Percentiles rank a stretch among this genome's conserved stretches.
Evolutionary conservation across 2,113 vertebrate species (phyloP).

Genomic region (Chlorodrepanis virens): DNA sequence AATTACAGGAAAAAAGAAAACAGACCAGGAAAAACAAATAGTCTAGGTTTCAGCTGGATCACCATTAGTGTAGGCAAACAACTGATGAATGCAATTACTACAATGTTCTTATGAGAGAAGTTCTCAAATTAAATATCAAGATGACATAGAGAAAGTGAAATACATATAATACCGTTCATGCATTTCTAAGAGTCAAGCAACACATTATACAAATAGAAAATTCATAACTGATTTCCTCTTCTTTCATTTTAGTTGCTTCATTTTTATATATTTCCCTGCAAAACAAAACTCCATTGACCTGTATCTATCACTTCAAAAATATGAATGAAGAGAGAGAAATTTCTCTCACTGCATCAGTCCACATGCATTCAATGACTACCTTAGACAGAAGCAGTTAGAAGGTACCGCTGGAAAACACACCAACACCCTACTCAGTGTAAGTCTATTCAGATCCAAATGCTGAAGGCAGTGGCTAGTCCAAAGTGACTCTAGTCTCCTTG

Average conservation of each 20-base stretch:
- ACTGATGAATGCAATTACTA: neutral
- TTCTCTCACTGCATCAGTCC: neutral
- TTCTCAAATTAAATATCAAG: neutral
- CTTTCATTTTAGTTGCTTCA: neutral
- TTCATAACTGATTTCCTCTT: neutral
- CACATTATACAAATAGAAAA: neutral
- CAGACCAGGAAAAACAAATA: neutral
- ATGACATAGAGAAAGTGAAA: neutral
- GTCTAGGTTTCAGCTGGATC: neutral
- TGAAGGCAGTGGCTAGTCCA: rapidly evolving
- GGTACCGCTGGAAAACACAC: neutral
- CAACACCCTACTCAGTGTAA: neutral
- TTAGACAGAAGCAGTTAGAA: neutral
- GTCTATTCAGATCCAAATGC: neutral
- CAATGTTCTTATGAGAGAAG: neutral
- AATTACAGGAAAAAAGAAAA: neutral
- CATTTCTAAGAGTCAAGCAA: neutral
- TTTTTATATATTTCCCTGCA: neutral
- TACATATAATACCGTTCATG: neutral
- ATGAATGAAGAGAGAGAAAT: neutral
- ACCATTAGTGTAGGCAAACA: neutral
- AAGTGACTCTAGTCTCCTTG: neutral
- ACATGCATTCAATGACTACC: neutral
- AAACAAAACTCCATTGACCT: neutral
- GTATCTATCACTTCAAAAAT: neutral